Evolutionary conservation across 2,113 vertebrate species (phyloP), one percentile per base, ranked within the genome.

Genomic region (Emberiza fucata): DNA sequence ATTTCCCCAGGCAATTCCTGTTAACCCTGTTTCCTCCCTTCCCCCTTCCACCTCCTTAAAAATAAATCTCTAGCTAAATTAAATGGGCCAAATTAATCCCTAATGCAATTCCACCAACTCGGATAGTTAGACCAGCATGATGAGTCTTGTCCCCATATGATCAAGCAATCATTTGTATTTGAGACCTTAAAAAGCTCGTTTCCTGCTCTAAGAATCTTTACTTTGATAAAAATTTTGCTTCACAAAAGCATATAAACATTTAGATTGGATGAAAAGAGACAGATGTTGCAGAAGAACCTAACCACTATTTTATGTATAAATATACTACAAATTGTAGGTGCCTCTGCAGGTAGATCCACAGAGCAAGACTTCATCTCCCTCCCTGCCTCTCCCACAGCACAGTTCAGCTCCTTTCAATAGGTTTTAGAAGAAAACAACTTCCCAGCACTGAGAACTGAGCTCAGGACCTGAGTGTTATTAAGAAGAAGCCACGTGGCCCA

Each of bases 21-120:
- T 96, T 95, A 95, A 81, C 94, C 72, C 92, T 64, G 72, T 83
- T 94, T 88, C 80, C 68, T 88, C 86, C 71, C 90, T 85, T 78
- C 88, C 94, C n/a, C 59, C 77, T 89, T 70, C 88, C 28, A 24
- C 14, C 31, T 92, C 68, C 87, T 96, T 88, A 86, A 89, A 90
- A 86, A 75, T 79, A 95, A 88, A 95, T 66, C 63, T 85, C 89
- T 35, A 83, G 77, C 65, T 95, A 96, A 97, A 94, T 95, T 96
- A 94, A 97, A 95, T 90, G 87, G 92, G 80, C 92, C 94, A 96
- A 95, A 95, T 96, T 95, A 96, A 97, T 96, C 96, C 92, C 94
- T 94, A 92, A 94, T 79, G 90, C 86, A 88, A 96, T 94, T 88
- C 76, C 79, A 92, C 64, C 65, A 86, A 90, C 76, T 78, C 81